These are phyloP conservation scores for Coleophora deauratella DNA, from an alignment of 2,888 invertebrate genomes.

Conservation along the genomic window DNA sequence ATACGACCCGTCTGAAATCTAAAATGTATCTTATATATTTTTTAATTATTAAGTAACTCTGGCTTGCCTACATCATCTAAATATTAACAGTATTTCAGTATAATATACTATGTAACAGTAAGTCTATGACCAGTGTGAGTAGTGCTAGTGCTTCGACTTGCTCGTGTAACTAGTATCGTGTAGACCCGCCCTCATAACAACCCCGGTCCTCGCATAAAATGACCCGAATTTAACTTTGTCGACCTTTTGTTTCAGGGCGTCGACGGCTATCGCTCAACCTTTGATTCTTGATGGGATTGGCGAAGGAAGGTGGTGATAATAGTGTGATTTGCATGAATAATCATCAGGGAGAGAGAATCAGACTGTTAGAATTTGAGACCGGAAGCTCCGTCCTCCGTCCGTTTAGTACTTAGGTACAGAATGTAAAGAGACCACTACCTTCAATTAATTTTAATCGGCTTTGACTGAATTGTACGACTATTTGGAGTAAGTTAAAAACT, in stretches of 20 bases:
- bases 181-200: background rate
- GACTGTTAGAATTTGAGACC: background rate
- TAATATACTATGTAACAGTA: background rate
- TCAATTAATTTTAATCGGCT: background rate
- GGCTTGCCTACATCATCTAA: background rate
- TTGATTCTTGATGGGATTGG: constrained; percentile 29
- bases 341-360: background rate
- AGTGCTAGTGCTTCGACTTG: background rate
- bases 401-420: background rate
- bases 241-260: constrained; percentile 33
- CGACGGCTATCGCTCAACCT: constrained; percentile 31
- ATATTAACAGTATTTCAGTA: too few relatives aligned
- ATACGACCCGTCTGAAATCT: too few relatives aligned
- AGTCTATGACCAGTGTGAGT: background rate
- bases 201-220: constrained; percentile 33
- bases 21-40: too few relatives aligned
- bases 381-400: background rate
- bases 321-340: too few relatives aligned
- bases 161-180: background rate
- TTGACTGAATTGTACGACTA: background rate
- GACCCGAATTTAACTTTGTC: constrained; percentile 40
- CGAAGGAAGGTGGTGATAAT: too few relatives aligned
- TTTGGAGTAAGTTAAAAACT: too few relatives aligned
- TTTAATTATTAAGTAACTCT: background rate
- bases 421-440: background rate